Evolutionary conservation across 2,113 vertebrate species (phyloP), one percentile per base, ranked within the genome.

Genomic region (Rattus rattus): DNA sequence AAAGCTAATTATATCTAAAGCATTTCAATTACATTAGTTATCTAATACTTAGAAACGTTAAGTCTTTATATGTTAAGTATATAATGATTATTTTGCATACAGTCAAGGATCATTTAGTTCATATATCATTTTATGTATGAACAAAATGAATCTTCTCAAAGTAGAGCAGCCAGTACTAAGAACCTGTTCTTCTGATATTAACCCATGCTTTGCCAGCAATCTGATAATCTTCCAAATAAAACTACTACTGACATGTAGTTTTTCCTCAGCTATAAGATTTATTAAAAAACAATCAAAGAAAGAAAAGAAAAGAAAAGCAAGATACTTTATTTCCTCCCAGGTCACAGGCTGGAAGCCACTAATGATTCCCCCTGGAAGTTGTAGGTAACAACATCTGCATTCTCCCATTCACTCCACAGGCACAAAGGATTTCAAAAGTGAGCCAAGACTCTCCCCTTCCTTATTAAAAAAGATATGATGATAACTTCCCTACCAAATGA

Each of bases 381-480:
- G 20, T 65, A 81, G 65, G 61, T 92, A 92, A 75, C 30, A 85
- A 73, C 14, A 91, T 59, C 54, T 49, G 14, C 13, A n/a, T 95
- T 94, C 96, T 47, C 56, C 24, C 59, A 69, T 43, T 69, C 67
- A 61, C 16, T 43, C 67, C 11, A 79, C 3, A 63, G 52, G 11
- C 16, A 95, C 36, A 94, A 96, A 96, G 43, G 24, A 88, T 39
- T 33, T 97, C 36, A 87, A 91, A 91, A 96, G 54, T 67, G 94
- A 95, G 75, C 4, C 11, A 17, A 94, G 94, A 52, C 6, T 70
- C 33, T 88, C 24, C 0, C 24, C 0, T 13, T 7, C 9, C 7
- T 49, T 67, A 77, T 61, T 36, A 63, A 73, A 54, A 77, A 43
- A 39, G 36, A 84, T 5, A 96, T 20, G 17, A 17, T 67, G 30